Evolutionary conservation across 2,113 vertebrate species (phyloP), one percentile per base, ranked within the genome.

Genomic region (Corythornis vintsioides): DNA sequence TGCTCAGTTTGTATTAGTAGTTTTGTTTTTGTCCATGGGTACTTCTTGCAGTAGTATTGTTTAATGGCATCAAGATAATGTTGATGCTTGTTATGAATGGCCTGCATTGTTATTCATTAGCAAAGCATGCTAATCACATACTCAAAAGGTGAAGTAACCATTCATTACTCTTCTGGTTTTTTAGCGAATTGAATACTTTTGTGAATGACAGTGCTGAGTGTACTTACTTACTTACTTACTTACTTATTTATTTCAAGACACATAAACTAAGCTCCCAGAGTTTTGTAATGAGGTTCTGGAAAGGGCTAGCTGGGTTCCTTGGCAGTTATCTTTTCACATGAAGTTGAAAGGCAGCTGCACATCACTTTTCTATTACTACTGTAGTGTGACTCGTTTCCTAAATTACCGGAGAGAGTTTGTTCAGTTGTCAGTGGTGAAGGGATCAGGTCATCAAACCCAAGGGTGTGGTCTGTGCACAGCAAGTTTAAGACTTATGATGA

Each of bases 91-190:
- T 66, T 73, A n/a, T 13, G 53, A 84, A 60, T 52, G 78, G 65
- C 19, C 47, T 86, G 65, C 52, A 59, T 84, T 86, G 31, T 66
- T 93, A 20, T 21, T 95, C 26, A 35, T 89, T 89, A 67, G 53
- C 21, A 75, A 66, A 92, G 48, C 31, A 33, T 43, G 55, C 29
- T 75, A 71, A 78, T 82, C 45, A 25, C 56, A 59, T 80, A 17
- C 21, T 86, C 42, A 43, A 4, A 63, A 89, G 64, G 38, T 80
- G 53, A 88, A 61, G 20, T 63, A 81, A 86, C 70, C 6, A 33
- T 63, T 89, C 52, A 50, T 71, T 92, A 45, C 38, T 17, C 35
- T 57, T 86, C 4, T 18, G 10, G 69, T 17, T 93, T 77, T 81
- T 74, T 25, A 26, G 56, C 89, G 28, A 70, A 45, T 70, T 65